Evolutionary conservation across 2,888 invertebrate genomes (phyloP).

Genomic region (Tridacna gigas): DNA sequence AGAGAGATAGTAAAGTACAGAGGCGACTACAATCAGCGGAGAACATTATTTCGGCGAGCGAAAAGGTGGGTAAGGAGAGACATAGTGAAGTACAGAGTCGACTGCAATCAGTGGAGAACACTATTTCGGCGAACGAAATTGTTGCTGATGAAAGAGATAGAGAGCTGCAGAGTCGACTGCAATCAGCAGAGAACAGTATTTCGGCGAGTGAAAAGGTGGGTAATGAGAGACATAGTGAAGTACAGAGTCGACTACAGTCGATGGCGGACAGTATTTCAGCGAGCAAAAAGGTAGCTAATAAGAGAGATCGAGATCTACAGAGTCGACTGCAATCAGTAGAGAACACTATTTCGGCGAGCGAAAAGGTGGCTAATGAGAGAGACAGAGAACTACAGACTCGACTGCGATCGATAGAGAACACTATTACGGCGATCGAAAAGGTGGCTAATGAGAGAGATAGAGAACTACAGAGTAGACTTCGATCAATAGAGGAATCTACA

Average conservation of each 20-base stretch:
- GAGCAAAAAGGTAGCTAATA: no score
- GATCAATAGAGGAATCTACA: not conserved
- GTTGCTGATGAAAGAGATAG: not conserved
- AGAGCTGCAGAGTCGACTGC: not conserved
- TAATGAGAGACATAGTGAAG: not conserved
- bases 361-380: no score
- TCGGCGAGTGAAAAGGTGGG: not conserved
- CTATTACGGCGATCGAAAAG: not conserved
- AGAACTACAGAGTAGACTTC: not conserved
- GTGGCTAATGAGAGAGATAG: not conserved
- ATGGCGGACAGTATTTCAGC: not conserved
- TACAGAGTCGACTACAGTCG: not conserved
- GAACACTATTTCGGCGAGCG: not conserved
- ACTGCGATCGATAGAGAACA: not conserved
- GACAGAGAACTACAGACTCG: no score
- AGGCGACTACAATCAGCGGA: not conserved
- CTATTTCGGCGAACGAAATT: not conserved
- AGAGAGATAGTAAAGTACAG: not conserved
- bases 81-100: not conserved
- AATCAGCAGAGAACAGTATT: not conserved
- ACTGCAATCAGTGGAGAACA: not conserved
- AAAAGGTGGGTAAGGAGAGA: not conserved
- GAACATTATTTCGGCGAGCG: not conserved
- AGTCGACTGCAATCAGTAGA: not conserved
- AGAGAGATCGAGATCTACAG: not conserved